phyloP scores from a whole-genome alignment of 2,888 invertebrate species.

The Spilarctia lutea region DNA sequence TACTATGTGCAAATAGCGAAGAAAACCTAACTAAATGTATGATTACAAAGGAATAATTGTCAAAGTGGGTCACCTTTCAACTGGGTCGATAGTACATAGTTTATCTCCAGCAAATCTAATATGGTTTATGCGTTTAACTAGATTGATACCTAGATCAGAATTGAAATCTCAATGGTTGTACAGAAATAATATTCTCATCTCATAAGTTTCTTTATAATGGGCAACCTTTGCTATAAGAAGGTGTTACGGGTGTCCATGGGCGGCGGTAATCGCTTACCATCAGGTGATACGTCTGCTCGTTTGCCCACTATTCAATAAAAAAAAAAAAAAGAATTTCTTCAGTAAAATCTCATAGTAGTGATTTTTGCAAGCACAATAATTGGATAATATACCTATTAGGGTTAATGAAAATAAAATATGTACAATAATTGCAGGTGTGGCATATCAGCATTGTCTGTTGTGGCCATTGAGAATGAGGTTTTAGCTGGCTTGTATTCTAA shows the following conservation, averaged over 20 bases:
- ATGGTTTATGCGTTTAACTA: not conserved
- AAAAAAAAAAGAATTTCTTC: too few species aligned
- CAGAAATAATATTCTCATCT: not conserved
- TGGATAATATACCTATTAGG: not conserved
- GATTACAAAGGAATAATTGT: too few species aligned
- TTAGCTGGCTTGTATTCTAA: slow-evolving; percentile 86
- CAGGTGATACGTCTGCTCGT: too few species aligned
- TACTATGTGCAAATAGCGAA: too few species aligned
- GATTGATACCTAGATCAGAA: too few species aligned
- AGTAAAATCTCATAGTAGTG: not conserved
- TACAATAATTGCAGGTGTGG: slow-evolving; percentile 65
- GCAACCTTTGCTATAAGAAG: not conserved
- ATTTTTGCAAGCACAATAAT: not conserved
- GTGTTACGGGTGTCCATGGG: too few species aligned
- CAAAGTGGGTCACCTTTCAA: too few species aligned
- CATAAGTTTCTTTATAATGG: not conserved
- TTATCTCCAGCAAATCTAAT: not conserved
- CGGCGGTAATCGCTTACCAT: too few species aligned
- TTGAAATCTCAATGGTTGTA: too few species aligned
- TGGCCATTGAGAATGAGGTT: slow-evolving; percentile 77
- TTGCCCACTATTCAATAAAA: too few species aligned
- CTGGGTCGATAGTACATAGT: too few species aligned
- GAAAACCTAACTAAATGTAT: too few species aligned
- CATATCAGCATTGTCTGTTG: slow-evolving; percentile 85
- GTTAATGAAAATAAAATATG: not conserved